These are phyloP conservation scores for Coturnix japonica DNA, from an alignment of 2,113 vertebrate genomes.

Conservation along the genomic window DNA sequence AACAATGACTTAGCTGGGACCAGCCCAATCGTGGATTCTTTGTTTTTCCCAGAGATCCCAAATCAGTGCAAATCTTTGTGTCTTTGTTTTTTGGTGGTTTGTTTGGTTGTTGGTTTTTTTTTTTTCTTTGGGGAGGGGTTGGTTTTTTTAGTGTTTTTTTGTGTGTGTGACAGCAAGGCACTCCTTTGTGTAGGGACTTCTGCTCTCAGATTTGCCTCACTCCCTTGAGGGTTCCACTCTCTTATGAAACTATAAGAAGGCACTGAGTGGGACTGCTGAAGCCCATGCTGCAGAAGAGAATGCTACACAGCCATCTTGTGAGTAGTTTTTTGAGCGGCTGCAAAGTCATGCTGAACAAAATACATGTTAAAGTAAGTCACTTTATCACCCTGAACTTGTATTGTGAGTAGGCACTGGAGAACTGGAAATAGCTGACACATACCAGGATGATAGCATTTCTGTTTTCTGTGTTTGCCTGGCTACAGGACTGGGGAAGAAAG, in stretches of 20 bases:
- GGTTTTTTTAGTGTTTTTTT: too few species aligned
- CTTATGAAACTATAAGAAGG: not conserved
- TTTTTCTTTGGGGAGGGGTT: too few species aligned
- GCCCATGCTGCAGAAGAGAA: not conserved
- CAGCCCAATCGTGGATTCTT: not conserved
- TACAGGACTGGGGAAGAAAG: not conserved
- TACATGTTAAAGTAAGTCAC: accelerated
- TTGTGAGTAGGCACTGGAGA: not conserved
- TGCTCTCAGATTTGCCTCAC: not conserved
- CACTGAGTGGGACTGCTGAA: accelerated
- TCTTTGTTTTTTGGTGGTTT: not conserved
- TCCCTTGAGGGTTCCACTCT: too few species aligned
- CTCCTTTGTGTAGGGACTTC: too few species aligned
- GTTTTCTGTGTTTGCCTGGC: not conserved
- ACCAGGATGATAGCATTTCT: accelerated
- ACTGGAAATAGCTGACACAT: not conserved
- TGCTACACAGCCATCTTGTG: not conserved
- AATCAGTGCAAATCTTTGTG: not conserved
- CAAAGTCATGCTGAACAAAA: not conserved
- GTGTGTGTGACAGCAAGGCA: not conserved
- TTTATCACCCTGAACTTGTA: accelerated
- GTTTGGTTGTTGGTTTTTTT: not conserved
- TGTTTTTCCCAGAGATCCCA: not conserved
- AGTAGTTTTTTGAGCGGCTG: not conserved
- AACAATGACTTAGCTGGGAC: not conserved